Evolutionary conservation across 2,888 invertebrate genomes (phyloP).

Genomic region (Nesidiocoris tenuis): DNA sequence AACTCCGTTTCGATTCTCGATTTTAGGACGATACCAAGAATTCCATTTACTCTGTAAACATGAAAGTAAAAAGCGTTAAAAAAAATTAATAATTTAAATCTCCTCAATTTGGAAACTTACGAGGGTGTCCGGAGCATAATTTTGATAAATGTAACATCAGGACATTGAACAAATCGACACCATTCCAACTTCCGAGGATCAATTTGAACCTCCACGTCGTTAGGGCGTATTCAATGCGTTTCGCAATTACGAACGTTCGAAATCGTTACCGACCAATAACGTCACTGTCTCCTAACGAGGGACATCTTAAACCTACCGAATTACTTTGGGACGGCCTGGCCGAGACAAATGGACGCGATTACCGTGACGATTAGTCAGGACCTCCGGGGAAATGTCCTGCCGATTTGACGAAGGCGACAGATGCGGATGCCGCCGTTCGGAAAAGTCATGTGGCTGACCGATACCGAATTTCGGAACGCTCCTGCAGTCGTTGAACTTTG

Average conservation of each 20-base stretch:
- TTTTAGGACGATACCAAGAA: too few species aligned
- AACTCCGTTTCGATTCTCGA: too few species aligned
- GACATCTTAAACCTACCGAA: background rate
- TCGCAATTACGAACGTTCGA: background rate
- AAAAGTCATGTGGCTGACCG: background rate
- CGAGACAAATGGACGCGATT: slow-evolving; percentile 35
- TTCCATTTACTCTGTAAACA: too few species aligned
- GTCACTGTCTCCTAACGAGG: background rate
- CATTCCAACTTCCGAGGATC: too few species aligned
- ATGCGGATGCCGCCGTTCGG: background rate
- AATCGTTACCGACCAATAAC: background rate
- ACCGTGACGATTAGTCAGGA: slow-evolving; percentile 29
- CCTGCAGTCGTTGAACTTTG: too few species aligned
- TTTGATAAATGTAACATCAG: too few species aligned
- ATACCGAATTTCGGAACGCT: background rate
- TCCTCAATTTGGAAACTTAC: too few species aligned
- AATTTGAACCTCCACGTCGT: background rate
- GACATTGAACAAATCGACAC: too few species aligned
- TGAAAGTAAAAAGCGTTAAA: too few species aligned
- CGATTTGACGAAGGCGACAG: slow-evolving; percentile 9
- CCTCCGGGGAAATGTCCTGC: slow-evolving; percentile 10
- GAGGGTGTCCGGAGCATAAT: too few species aligned
- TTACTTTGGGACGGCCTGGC: slow-evolving; percentile 14
- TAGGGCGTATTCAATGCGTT: background rate
- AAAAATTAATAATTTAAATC: too few species aligned